A percentile compares a stretch with the other conserved stretches of the same genome.
Conservation (phyloP, 2,888 invertebrate genomes). For the Aphidoletes aphidimyza region DNA sequence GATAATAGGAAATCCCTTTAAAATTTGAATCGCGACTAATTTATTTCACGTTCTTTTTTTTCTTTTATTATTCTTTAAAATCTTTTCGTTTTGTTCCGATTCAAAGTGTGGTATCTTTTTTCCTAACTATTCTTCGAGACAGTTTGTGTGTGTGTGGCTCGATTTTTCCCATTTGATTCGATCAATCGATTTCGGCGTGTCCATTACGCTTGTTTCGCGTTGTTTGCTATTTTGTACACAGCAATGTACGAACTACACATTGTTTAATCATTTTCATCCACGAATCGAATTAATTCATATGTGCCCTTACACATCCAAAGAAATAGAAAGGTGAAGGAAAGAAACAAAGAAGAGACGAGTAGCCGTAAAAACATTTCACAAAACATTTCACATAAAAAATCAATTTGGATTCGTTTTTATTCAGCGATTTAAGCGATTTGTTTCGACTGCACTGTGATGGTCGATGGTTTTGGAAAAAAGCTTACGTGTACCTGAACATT, state of each 20-base stretch:
- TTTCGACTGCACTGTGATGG: constrained; percentile 23
- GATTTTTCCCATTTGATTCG: not conserved
- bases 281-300: not conserved
- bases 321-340: not conserved
- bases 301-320: not conserved
- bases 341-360: too few relatives aligned
- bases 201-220: not conserved
- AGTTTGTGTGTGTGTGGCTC: not conserved
- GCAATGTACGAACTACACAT: constrained; percentile 2
- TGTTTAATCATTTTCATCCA: constrained; percentile 53
- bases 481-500: constrained; percentile 20
- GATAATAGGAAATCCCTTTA: constrained; percentile 51
- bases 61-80: constrained; percentile 48
- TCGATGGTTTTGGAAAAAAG: not conserved
- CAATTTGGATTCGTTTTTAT: constrained; percentile 33
- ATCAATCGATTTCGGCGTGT: constrained; percentile 16
- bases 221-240: not conserved
- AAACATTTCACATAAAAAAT: constrained; percentile 1
- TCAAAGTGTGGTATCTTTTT: not conserved
- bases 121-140: not conserved
- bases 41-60: constrained; percentile 51
- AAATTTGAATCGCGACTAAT: constrained; percentile 39
- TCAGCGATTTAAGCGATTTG: not conserved
- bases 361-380: too few relatives aligned
- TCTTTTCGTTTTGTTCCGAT: constrained; percentile 36